Base-by-base conservation (phyloP, 2,797 vertebrate genomes). In the Rhyacichthys aspro region DNA sequence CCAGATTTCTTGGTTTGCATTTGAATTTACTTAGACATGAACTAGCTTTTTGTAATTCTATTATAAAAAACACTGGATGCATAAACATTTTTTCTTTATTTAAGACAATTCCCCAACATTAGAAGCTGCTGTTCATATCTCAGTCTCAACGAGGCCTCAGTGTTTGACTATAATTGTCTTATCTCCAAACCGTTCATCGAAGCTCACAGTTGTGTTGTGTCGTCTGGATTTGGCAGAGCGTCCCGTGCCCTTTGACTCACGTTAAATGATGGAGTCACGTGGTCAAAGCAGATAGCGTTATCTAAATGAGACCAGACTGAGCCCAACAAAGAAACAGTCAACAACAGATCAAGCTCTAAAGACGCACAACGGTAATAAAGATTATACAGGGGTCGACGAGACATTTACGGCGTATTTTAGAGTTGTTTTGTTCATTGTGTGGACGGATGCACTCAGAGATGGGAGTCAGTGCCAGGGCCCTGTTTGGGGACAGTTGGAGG, bases 221-320 rank as follows among this genome's bases (percentile, higher is more conserved):
- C 5, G 49, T 52, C 10, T 52, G 34, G 49, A 37, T 7, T 38
- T 52, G 49, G 49, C 53, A 43, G 3, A 1, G 14, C 7, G 14
- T 2, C 39, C 39, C 12, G 8, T 9, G 14, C 3, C 37, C 14
- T 36, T 41, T 57, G 18, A 43, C 42, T 9, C 11, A 11, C 3
- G 38, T 43, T 9, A 41, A 43, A 43, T 18, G 9, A n/a, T 2
- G 16, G 57, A 33, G 17, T n/a, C 33, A 34, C 10, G 2, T n/a
- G n/a, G n/a, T n/a, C n/a, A n/a, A n/a, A n/a, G n/a, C n/a, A n/a
- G n/a, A 17, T 19, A 33, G 18, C 43, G 55, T 59, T 50, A 59
- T 59, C 61, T 64, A 43, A 64, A 55, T n/a, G 53, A 33, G 23
- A 64, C 43, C 55, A 64, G 59, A 15, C 33, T 15, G 44, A 23